A percentile compares a stretch with the other conserved stretches of the same genome.
These are phyloP conservation scores for Stenchaetothrips biformis DNA, from an alignment of 2,888 invertebrate species.

Conservation along the genomic window DNA sequence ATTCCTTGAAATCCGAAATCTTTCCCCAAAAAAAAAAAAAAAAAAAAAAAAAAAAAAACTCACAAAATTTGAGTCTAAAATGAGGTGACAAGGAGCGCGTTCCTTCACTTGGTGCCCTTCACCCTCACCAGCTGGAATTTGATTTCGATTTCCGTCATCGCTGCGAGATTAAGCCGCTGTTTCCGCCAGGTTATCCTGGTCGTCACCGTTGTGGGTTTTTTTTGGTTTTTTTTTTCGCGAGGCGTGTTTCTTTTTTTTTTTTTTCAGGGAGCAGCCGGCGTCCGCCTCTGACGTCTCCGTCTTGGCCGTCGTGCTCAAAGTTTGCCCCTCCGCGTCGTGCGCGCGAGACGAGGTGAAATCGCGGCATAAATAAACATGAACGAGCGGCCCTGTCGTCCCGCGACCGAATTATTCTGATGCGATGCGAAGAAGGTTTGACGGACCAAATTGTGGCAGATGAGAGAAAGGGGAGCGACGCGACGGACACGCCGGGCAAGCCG, in stretches of 20 bases:
- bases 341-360: background rate
- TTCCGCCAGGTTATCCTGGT: no score
- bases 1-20: no score
- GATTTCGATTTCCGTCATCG: background rate
- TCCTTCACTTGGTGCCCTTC: background rate
- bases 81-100: background rate
- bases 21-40: no score
- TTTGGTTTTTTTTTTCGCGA: no score
- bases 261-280: background rate
- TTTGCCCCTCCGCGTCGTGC: background rate
- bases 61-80: background rate
- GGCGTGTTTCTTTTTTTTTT: background rate
- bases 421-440: slow-evolving; percentile 8
- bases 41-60: no score
- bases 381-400: background rate
- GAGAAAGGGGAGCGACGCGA: background rate
- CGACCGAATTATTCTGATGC: slow-evolving; percentile 1
- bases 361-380: slow-evolving; percentile 14
- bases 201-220: no score
- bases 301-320: background rate
- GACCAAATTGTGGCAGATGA: background rate
- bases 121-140: background rate
- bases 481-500: background rate
- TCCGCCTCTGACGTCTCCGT: background rate
- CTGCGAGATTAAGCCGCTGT: background rate